Conservation (phyloP, 2,888 invertebrate species). For the Cheilosia scutellata region DNA sequence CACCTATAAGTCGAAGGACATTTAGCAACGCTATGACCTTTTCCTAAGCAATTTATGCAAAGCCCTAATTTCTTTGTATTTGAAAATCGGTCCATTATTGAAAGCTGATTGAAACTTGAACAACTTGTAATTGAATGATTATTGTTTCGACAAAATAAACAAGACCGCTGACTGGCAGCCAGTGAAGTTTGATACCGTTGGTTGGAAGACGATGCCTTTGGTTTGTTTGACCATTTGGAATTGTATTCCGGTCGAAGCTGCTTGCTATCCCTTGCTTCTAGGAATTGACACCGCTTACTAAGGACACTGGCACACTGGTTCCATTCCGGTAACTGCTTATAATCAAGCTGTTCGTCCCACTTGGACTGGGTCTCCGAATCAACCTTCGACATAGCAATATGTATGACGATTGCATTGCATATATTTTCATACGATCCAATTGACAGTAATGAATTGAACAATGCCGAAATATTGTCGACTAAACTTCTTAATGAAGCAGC, state of each 20-base stretch:
- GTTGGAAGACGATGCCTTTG: background rate
- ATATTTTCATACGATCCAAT: conserved; percentile 46
- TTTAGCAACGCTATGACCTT: conserved; percentile 6
- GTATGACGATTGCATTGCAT: conserved; percentile 28
- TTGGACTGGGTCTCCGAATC: conserved; percentile 30
- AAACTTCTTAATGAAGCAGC: background rate
- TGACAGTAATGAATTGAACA: conserved; percentile 11
- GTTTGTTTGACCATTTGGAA: too few relatives aligned
- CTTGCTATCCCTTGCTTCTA: background rate
- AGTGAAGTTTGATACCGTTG: background rate
- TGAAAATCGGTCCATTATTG: too few relatives aligned
- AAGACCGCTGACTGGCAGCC: background rate
- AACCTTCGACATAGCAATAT: conserved; percentile 35
- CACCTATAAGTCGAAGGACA: conserved; percentile 11
- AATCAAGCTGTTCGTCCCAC: conserved; percentile 43
- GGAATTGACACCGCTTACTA: conserved; percentile 29
- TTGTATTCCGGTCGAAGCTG: background rate
- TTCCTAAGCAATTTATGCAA: conserved; percentile 23
- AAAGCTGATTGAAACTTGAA: too few relatives aligned
- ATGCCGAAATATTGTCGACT: conserved; percentile 24
- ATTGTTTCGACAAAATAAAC: background rate
- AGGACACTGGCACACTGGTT: background rate
- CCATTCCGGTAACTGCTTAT: conserved; percentile 18
- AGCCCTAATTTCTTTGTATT: background rate
- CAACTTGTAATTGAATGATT: too few relatives aligned